phyloP scores from a whole-genome alignment of 2,888 invertebrate species.

The Gibbula magus region DNA sequence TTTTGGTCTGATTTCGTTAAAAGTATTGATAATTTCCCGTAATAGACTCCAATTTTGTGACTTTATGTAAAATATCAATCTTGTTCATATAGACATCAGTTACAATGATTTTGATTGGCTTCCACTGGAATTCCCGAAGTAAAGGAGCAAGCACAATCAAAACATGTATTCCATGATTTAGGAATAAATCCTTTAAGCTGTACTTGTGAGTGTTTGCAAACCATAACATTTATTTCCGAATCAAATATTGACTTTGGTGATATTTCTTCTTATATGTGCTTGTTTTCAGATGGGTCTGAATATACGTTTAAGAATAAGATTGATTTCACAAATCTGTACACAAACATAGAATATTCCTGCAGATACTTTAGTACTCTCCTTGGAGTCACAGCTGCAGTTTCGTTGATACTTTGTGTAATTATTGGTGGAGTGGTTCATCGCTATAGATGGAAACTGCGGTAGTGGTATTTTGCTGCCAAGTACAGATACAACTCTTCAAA shows the following conservation, averaged over 20 bases:
- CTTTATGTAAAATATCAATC: slow-evolving; percentile 10
- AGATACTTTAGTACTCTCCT: neutral
- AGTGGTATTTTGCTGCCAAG: neutral
- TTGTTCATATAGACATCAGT: neutral
- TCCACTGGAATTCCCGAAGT: neutral
- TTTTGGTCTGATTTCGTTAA: neutral
- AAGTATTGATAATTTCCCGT: neutral
- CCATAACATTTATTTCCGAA: neutral
- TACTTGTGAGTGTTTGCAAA: slow-evolving; percentile 12
- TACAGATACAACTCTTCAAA: neutral
- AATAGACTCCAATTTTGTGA: neutral
- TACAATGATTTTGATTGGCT: neutral
- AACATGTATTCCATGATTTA: neutral
- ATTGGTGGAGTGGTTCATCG: slow-evolving; percentile 6
- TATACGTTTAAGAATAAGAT: neutral
- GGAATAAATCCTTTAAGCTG: neutral
- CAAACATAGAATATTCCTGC: no score
- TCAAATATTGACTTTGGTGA: neutral
- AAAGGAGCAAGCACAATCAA: neutral
- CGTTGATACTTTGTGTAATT: slow-evolving; percentile 4
- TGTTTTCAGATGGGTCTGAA: slow-evolving; percentile 3
- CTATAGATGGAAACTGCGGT: slow-evolving; percentile 22
- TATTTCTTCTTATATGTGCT: neutral
- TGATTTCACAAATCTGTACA: neutral
- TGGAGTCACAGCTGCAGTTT: slow-evolving; percentile 19